phyloP scores from a whole-genome alignment of 2,113 vertebrate genomes.

The Tor tambroides region DNA sequence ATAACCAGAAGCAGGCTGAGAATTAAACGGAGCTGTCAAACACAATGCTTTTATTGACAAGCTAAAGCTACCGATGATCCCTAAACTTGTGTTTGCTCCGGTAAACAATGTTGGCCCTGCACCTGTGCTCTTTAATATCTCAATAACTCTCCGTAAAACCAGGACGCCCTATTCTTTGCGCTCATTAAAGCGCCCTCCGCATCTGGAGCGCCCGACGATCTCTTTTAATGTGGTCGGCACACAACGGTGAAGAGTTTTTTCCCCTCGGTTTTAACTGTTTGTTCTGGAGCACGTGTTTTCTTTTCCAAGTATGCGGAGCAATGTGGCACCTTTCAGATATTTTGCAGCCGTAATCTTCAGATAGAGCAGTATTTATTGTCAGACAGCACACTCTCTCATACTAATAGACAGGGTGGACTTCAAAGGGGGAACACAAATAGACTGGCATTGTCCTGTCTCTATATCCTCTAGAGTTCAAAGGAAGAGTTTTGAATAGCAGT shows the following conservation, averaged over 20 bases:
- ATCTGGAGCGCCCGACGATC: conserved; percentile 68
- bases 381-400: conserved; percentile 76
- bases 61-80: background rate
- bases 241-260: conserved; percentile 67
- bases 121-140: conserved; percentile 73
- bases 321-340: conserved; percentile 68
- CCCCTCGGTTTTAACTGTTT: conserved; percentile 70
- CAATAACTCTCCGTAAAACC: conserved; percentile 65
- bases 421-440: conserved; percentile 79
- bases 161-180: conserved; percentile 68
- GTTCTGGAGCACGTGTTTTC: conserved; percentile 59
- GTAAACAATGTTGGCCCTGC: conserved; percentile 51
- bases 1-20: background rate
- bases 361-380: conserved; percentile 73
- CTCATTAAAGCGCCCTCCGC: conserved; percentile 73
- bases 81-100: background rate
- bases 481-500: conserved; percentile 75
- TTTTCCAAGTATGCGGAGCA: conserved; percentile 42
- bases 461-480: conserved; percentile 81
- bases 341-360: conserved; percentile 58
- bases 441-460: conserved; percentile 80
- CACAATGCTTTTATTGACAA: background rate
- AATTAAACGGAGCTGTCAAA: background rate
- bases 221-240: conserved; percentile 75
- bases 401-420: conserved; percentile 81